phyloP scores from a whole-genome alignment of 1,140 invertebrate species.

The Marisa cornuarietis region DNA sequence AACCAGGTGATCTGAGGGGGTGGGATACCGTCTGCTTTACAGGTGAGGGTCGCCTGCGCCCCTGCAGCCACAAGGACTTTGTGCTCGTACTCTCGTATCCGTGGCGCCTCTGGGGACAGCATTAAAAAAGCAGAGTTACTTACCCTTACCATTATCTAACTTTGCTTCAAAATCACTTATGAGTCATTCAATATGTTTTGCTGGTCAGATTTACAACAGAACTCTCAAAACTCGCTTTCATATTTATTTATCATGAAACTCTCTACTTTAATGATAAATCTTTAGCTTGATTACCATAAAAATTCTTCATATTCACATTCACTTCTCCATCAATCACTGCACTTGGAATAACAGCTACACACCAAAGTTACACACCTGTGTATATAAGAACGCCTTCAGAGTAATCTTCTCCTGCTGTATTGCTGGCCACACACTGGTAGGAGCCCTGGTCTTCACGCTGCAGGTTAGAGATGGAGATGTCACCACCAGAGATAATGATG shows the following conservation, averaged over 20 bases:
- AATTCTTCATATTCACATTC: too few species aligned
- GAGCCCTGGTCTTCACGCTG: conserved; percentile 54
- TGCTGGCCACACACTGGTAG: conserved; percentile 61
- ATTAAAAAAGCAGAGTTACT: too few species aligned
- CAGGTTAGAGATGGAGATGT: conserved; percentile 49
- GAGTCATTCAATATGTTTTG: too few species aligned
- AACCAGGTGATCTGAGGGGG: conserved; percentile 66
- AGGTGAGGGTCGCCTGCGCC: conserved; percentile 55
- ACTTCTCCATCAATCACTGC: too few species aligned
- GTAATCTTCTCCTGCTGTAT: conserved; percentile 55
- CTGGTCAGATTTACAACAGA: too few species aligned
- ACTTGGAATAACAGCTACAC: too few species aligned
- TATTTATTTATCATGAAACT: too few species aligned
- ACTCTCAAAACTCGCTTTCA: too few species aligned
- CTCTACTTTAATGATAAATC: too few species aligned
- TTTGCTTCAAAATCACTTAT: too few species aligned
- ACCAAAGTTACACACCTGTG: conserved; percentile 46
- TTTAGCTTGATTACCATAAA: too few species aligned
- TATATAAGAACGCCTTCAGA: conserved; percentile 48
- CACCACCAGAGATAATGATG: conserved; percentile 36
- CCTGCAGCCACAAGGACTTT: conserved; percentile 58
- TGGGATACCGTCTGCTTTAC: conserved; percentile 64
- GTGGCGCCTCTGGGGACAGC: conserved; percentile 53
- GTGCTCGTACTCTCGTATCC: conserved; percentile 49
- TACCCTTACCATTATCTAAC: too few species aligned